Percentiles rank a stretch among this genome's conserved stretches.
phyloP scores from a whole-genome alignment of 2,888 invertebrate species.

The Poecilobothrus nobilitatus region DNA sequence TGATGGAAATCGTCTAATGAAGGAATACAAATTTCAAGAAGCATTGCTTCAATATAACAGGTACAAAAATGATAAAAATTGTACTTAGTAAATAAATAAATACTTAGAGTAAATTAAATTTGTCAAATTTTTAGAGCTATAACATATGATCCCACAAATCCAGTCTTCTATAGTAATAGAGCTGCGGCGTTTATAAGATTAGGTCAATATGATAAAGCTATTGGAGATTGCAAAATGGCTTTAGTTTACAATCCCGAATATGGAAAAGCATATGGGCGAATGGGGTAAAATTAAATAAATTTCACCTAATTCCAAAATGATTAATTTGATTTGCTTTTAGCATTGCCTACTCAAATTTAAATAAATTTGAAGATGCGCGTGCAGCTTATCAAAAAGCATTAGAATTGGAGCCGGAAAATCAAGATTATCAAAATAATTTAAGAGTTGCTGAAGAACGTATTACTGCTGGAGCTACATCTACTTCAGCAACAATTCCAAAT shows the following conservation, averaged over 20 bases:
- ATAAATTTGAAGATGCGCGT: slow-evolving; percentile 73
- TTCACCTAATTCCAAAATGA: neutral
- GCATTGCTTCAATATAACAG: slow-evolving; percentile 72
- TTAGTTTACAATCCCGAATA: slow-evolving; percentile 82
- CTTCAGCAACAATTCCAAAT: neutral
- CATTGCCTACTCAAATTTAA: slow-evolving; percentile 74
- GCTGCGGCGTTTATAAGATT: slow-evolving; percentile 92
- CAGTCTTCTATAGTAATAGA: slow-evolving; percentile 94
- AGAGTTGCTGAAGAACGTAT: slow-evolving; percentile 57
- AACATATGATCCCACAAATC: slow-evolving; percentile 74
- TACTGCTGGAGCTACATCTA: neutral
- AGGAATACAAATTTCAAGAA: slow-evolving; percentile 66
- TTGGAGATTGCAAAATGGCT: slow-evolving; percentile 85
- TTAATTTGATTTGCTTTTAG: slow-evolving; percentile 33
- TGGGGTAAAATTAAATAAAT: slow-evolving; percentile 51
- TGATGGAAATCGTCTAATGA: slow-evolving; percentile 85
- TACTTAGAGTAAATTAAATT: slow-evolving; percentile 8
- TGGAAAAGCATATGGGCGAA: slow-evolving; percentile 88
- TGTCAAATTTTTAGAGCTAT: slow-evolving; percentile 61
- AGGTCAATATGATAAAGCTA: slow-evolving; percentile 71
- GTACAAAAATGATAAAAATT: slow-evolving; percentile 3
- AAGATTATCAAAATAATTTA: slow-evolving; percentile 79
- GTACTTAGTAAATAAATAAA: neutral
- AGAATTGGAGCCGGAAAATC: slow-evolving; percentile 85
- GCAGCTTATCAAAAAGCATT: slow-evolving; percentile 80